Base-by-base conservation (phyloP, 2,888 invertebrate species). In the Sthenelais limicola region DNA sequence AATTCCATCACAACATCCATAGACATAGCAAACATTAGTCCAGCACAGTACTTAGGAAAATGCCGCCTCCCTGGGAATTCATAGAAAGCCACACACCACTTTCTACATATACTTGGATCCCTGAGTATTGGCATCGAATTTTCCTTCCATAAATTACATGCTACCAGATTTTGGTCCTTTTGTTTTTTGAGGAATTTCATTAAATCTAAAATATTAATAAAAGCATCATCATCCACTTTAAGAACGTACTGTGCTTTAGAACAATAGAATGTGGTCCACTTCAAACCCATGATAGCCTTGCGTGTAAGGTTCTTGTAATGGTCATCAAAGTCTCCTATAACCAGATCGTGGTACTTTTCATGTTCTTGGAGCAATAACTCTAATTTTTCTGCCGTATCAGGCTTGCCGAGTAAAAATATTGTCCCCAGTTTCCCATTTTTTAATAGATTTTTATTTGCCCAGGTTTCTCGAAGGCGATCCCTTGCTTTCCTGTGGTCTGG, bases 31-130 rank as follows among this genome's bases (percentile, higher is more conserved):
- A 78, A 79, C 4, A 78, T 77, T 52, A 82, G 81, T 4, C 85
- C 85, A 9, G 83, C 80, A 74, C 86, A 86, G 74, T 85, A 86
- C 26, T 77, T 75, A 1, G 86, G 86, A 66, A 79, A 79, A 62
- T 69, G 71, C 12, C 30, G 43, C 24, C 51, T 33, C 12, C 78
- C 78, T 3, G 76, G 77, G 28, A 79, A 76, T 43, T 79, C 79
- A 18, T 56, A 32, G 18, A 38, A 38, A 47, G 74, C 68, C 26
- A 79, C 79, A 43, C 79, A 79, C 76, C 76, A 79, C 54, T 73
- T 73, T 62, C 71, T 75, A 54, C 79, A 79, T 47, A 73, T 77
- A 7, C 28, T 32, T 7, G 78, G 76, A 48, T 79, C 78, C 15
- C 79, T 35, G 52, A 79, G 68, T 15, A 79, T 79, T 0, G 77